Base-by-base conservation (phyloP, 1,140 invertebrate genomes). In the Megathymus violae region DNA sequence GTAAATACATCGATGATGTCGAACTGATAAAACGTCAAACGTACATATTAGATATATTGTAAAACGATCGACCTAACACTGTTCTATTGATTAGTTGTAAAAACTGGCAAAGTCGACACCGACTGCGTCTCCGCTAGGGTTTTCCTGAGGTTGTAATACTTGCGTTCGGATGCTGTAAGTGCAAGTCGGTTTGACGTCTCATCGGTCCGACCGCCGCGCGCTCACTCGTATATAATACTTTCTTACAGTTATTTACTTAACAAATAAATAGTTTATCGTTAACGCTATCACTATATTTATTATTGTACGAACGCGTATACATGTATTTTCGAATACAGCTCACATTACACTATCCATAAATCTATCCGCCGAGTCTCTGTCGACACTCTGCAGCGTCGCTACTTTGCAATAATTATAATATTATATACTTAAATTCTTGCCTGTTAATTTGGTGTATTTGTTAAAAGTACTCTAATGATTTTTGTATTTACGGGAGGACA, bases 261-360 rank as follows among this genome's bases (percentile, higher is more conserved):
- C 7, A 50, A 69, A 71, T 68, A 71, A 71, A 74, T 74, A 71
- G 22, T 60, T 74, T 71, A 74, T 67, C 47, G 60, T 61, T 78
- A 72, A 71, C 56, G 62, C 73, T 81, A 84, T 78, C 62, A 62
- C 71, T 79, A 80, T 73, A 76, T 74, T 80, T 86, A 86, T 89
- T 89, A 89, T 89, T 89, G 85, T 89, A 85, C 87, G 76, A 84
- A 88, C 74, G 85, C 87, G 87, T 89, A 89, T 89, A 89, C 87
- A 88, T 81, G 73, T 82, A 82, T 76, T 85, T 84, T 76, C 60
- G 74, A 80, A 80, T 89, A 85, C 74, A 87, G 81, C 80, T 84
- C 78, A 85, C 64, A 79, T 76, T 79, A 58, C 41, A 41, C 51
- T 51, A 64, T 62, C 58, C 19, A 43, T 43, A 56, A 54, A 27